phyloP scores from a whole-genome alignment of 1,140 invertebrate genomes.

The Euura lappo region DNA sequence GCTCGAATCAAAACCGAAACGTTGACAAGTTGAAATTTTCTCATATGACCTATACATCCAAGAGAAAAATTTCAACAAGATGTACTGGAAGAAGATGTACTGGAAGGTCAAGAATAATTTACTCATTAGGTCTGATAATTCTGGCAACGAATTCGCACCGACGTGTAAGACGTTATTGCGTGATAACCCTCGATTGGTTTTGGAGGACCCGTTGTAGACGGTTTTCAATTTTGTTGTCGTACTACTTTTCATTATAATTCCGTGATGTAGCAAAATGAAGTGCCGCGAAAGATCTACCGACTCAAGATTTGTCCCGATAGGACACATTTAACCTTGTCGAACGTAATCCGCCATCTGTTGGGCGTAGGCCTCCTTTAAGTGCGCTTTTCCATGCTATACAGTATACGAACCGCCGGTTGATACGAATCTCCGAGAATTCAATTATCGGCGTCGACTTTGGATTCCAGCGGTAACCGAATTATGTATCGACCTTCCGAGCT shows the following conservation, averaged over 20 bases:
- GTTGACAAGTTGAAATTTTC: too few species aligned
- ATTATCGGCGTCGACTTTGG: neutral
- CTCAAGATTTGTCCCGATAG: constrained; percentile 9
- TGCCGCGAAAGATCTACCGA: constrained; percentile 13
- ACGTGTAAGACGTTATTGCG: constrained; percentile 24
- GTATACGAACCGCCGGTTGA: neutral
- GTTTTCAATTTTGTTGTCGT: constrained; percentile 26
- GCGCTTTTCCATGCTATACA: neutral
- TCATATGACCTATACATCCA: too few species aligned
- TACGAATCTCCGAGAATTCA: neutral
- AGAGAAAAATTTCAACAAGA: too few species aligned
- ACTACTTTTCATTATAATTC: neutral
- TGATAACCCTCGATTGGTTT: constrained; percentile 11
- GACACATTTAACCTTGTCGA: too few species aligned
- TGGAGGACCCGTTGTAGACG: constrained; percentile 25
- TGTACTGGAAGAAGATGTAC: too few species aligned
- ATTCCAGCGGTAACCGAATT: neutral
- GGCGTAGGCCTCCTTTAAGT: too few species aligned
- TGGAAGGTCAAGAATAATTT: neutral
- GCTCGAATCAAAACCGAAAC: too few species aligned
- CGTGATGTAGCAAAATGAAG: neutral
- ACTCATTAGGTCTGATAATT: constrained; percentile 9
- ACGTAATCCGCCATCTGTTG: too few species aligned
- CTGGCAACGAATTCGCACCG: constrained; percentile 9
- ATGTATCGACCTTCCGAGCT: neutral